Evolutionary conservation across 1,140 invertebrate genomes (phyloP), one percentile per base, ranked within the genome.

Genomic region (Steinernema feltiae): DNA sequence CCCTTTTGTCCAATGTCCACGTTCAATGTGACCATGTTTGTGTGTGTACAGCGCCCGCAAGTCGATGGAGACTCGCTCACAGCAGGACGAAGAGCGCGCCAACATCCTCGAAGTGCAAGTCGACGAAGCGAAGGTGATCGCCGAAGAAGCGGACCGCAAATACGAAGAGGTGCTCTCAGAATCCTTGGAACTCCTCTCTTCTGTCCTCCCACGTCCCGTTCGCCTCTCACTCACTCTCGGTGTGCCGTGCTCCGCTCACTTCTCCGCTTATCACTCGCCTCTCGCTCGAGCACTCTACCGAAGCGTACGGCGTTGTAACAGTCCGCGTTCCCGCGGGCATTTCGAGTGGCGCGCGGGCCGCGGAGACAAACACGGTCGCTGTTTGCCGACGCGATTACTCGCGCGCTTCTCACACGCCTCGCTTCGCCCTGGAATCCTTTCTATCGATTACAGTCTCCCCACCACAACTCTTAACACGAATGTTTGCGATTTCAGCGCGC

Each of bases 71-170:
- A 97, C 97, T 88, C 92, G 94, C 89, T 95, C 93, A 87, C 97
- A 97, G 89, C 95, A 97, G 93, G 95, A 98, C 90, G 95, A 98
- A 87, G 95, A 98, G 89, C 91, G 94, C 87, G 94, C 97, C 87
- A 91, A 92, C 85, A 91, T 94, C 81, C 89, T 98, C 90, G 95
- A 98, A 89, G 91, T 93, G 79, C 94, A 97, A 88, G 91, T 98
- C 87, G 91, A 94, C 80, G 94, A 97, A 88, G 95, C 95, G 86
- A 96, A 96, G 90, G 91, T 94, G 88, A 96, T 97, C 88, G 95
- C 95, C 80, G 94, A 97, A 89, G 95, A 98, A 89, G 94, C 94
- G 81, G 95, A 97, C 90, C 96, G 96, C 90, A 98, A 98, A 93
- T 98, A 97, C 88, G 95, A 98, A 91, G 95, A 97, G 94, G 95